Percentiles rank a stretch among this genome's conserved stretches.
Conservation (phyloP, 2,113 vertebrate genomes). For the Oriolus oriolus region DNA sequence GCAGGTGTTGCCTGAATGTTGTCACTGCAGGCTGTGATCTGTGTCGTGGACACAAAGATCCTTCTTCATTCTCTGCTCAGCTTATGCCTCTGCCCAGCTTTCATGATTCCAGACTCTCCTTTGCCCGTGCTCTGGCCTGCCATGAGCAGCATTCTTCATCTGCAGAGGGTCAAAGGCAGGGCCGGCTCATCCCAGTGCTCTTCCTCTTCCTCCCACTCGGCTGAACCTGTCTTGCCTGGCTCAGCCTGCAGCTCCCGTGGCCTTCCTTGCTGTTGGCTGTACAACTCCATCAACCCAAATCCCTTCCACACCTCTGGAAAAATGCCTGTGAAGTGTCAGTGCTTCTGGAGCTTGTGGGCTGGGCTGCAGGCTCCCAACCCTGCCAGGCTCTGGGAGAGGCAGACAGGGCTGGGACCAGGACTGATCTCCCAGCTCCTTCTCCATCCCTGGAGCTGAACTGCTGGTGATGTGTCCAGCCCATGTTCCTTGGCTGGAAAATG, state of each 20-base stretch:
- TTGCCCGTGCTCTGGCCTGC: too few species aligned
- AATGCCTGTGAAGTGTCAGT: accelerated
- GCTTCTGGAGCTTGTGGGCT: not conserved
- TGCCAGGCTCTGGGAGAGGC: not conserved
- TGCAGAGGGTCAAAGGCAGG: accelerated
- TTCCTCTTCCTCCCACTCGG: not conserved
- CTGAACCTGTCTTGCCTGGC: not conserved
- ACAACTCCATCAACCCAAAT: not conserved
- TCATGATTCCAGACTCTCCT: not conserved
- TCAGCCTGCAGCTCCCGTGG: not conserved
- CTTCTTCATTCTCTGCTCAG: not conserved
- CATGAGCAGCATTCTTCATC: not conserved
- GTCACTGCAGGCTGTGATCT: not conserved
- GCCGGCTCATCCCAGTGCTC: not conserved
- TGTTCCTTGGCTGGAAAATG: not conserved
- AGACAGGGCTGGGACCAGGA: not conserved
- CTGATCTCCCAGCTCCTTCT: not conserved
- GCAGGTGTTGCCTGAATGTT: not conserved
- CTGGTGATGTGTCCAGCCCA: not conserved
- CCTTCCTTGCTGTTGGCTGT: not conserved
- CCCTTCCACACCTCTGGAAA: not conserved
- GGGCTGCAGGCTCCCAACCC: not conserved
- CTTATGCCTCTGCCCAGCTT: not conserved
- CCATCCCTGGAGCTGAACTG: not conserved
- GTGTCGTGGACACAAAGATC: not conserved